These are phyloP conservation scores for Hypomesus transpacificus DNA, from an alignment of 2,113 vertebrate species.

Conservation along the genomic window DNA sequence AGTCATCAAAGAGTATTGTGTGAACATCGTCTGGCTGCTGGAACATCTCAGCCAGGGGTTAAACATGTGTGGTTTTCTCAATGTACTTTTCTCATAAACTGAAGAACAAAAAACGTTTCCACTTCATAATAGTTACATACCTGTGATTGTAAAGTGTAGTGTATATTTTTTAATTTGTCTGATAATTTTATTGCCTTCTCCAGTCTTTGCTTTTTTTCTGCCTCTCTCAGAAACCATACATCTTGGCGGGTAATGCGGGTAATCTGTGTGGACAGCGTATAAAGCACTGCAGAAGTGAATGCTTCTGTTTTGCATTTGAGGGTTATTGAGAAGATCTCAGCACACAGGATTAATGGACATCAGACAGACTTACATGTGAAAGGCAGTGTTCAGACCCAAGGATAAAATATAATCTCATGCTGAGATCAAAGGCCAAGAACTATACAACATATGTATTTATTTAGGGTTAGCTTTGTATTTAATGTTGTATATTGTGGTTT, in stretches of 20 bases:
- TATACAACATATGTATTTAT: too few species aligned
- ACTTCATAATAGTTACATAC: too few species aligned
- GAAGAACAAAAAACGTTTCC: too few species aligned
- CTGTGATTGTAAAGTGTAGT: too few species aligned
- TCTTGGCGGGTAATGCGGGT: slow-evolving; percentile 14
- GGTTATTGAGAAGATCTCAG: slow-evolving; percentile 26
- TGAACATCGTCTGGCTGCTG: too few species aligned
- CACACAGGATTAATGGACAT: slow-evolving; percentile 32
- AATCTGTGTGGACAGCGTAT: slow-evolving; percentile 11
- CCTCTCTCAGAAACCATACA: slow-evolving; percentile 11
- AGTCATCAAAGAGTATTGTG: too few species aligned
- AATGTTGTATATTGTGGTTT: neutral
- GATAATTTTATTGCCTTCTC: neutral
- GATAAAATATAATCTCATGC: neutral
- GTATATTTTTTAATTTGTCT: too few species aligned
- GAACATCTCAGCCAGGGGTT: slow-evolving; percentile 12
- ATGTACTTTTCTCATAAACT: too few species aligned
- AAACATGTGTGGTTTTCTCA: neutral
- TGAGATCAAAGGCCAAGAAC: neutral
- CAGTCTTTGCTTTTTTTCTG: slow-evolving; percentile 24
- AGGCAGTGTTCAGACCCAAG: neutral
- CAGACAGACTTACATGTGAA: slow-evolving; percentile 16
- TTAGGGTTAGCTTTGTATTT: too few species aligned
- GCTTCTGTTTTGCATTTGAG: slow-evolving; percentile 35
- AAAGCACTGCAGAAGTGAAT: neutral